Evolutionary conservation across 2,888 invertebrate genomes (phyloP), one percentile per base, ranked within the genome.

Genomic region (Acronicta alni): DNA sequence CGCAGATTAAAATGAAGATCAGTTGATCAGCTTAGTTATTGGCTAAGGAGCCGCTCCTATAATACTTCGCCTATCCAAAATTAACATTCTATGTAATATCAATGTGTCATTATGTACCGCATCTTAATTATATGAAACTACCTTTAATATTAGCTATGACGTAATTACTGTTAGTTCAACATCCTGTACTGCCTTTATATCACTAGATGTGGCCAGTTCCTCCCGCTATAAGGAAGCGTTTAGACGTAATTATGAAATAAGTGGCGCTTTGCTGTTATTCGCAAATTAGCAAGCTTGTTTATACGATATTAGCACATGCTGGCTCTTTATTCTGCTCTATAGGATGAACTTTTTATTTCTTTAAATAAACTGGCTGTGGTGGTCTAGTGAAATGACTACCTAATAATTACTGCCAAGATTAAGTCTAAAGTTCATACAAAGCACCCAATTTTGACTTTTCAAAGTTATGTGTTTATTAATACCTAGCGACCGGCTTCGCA

Each of bases 211-310:
- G n/a, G 30, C 42, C 20, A 37, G 39, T 70, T 65, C 65, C 46
- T 58, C 49, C 53, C 9, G 65, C 67, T 32, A 67, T 67, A 71
- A 71, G 58, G 71, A 67, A 65, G 43, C 43, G 23, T 47, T 67
- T 71, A 65, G 20, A 37, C 16, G 16, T 47, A 62, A 57, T 69
- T 63, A 53, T 44, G 9, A 51, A 37, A 37, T 58, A 65, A 58
- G 43, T 54, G 49, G 37, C 32, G 30, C 30, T 65, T 17, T 43
- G 30, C 43, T 17, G 26, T 54, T 41, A 51, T 51, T 54, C 47
- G 15, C 37, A 44, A 51, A 54, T 58, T 51, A 58, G 18, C 46
- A 30, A 30, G 46, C 39, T 45, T 30, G 35, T 32, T 10, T 68
- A 42, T 46, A 49, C 35, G 35, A 35, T n/a, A n/a, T 12, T 35